phyloP scores from a whole-genome alignment of 2,888 invertebrate species.

The Sclerodermus sp. region DNA sequence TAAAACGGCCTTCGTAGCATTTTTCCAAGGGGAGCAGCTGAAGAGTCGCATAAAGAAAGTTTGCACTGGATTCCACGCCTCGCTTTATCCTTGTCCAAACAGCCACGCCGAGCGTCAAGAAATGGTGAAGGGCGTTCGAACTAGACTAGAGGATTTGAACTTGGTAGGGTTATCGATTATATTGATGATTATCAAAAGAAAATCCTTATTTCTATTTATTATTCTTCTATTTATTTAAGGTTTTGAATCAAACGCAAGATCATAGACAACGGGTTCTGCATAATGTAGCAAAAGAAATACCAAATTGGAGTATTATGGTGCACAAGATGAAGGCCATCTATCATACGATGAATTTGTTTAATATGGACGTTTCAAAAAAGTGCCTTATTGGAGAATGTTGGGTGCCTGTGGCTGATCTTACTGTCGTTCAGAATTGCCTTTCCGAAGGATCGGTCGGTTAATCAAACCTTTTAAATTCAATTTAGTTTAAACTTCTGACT shows the following conservation, averaged over 20 bases:
- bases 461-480: neutral
- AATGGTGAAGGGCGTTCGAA: constrained; percentile 88
- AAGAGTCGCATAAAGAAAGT: constrained; percentile 91
- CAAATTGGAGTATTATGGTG: constrained; percentile 85
- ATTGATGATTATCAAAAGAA: neutral
- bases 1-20: constrained; percentile 88
- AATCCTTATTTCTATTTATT: no score
- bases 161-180: constrained; percentile 60
- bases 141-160: constrained; percentile 85
- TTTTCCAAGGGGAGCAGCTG: constrained; percentile 90
- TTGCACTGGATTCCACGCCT: constrained; percentile 90
- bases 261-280: constrained; percentile 83
- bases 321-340: constrained; percentile 92
- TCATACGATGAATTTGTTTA: constrained; percentile 90
- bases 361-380: constrained; percentile 98
- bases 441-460: constrained; percentile 77
- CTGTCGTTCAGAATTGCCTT: constrained; percentile 80
- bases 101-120: constrained; percentile 81
- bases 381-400: constrained; percentile 95
- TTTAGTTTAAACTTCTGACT: neutral
- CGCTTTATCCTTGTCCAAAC: constrained; percentile 89
- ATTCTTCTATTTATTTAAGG: no score
- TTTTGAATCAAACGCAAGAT: constrained; percentile 84
- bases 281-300: constrained; percentile 83
- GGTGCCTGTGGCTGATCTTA: constrained; percentile 75